These are phyloP conservation scores for Holacanthus passer DNA, from an alignment of 2,113 vertebrate species.

Conservation along the genomic window DNA sequence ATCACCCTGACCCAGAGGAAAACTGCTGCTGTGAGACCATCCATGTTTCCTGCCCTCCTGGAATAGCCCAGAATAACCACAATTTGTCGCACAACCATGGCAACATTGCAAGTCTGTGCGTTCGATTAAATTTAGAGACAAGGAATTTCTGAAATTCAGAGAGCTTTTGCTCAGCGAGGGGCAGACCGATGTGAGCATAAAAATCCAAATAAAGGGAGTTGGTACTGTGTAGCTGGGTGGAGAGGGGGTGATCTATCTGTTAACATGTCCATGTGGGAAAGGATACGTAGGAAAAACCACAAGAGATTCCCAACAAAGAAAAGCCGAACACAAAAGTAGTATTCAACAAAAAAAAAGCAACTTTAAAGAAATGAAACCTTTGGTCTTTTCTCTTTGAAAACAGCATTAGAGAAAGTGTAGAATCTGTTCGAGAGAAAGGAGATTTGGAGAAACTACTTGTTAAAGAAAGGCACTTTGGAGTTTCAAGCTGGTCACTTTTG, in stretches of 20 bases:
- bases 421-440: too few species aligned
- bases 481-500: constrained; percentile 1
- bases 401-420: background rate
- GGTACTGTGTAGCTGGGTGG: background rate
- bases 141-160: constrained; percentile 34
- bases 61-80: constrained; percentile 13
- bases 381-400: constrained; percentile 5
- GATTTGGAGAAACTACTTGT: background rate
- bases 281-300: constrained; percentile 8
- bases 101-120: constrained; percentile 22
- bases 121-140: constrained; percentile 6
- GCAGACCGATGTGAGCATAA: constrained; percentile 19
- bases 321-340: background rate
- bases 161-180: constrained; percentile 13
- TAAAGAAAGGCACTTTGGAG: background rate
- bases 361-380: background rate
- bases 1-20: constrained; percentile 58
- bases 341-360: background rate
- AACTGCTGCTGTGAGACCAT: constrained; percentile 32
- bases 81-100: constrained; percentile 50
- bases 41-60: constrained; percentile 23
- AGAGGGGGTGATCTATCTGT: constrained; percentile 2
- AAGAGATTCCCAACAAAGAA: background rate
- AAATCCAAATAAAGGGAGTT: constrained; percentile 31
- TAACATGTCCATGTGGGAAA: background rate